Base-by-base conservation (phyloP, 2,113 vertebrate genomes). In the Semnopithecus entellus region DNA sequence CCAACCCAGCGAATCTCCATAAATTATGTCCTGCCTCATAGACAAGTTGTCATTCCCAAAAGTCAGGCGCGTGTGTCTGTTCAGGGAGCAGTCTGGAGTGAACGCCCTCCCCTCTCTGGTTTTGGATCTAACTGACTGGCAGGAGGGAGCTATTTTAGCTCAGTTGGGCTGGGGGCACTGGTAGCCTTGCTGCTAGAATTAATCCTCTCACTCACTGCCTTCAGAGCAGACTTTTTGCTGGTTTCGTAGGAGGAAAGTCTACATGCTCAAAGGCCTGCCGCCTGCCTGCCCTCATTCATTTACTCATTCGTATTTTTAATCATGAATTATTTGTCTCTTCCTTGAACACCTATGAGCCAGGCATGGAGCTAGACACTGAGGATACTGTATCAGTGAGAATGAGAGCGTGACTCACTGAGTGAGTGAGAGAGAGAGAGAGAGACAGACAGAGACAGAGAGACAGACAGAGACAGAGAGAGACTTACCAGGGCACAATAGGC, bases 11-110 rank as follows among this genome's bases (percentile, higher is more conserved):
- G 83, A 82, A 70, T 66, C 64, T 89, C 61, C 80, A 81, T 14
- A 81, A 90, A 90, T 70, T 12, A 91, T 30, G 9, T 48, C 87
- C n/a, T 93, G 79, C 52, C 23, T 72, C 86, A 78, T 73, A 81
- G 50, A 50, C 20, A 94, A 10, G 5, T 48, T 73, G 64, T 55
- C 38, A 84, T 81, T 97, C 97, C 91, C 96, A 90, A 80, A 94
- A 55, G 57, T 52, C 16, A 32, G 18, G 57, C 92, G 6, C 30
- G 40, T 91, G 38, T 57, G 22, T 61, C 9, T 55, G 20, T 25
- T n/a, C 59, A 92, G 38, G 23, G 23, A 90, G 8, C 12, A 52
- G 20, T 43, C 20, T 89, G 27, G n/a, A 89, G 32, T 73, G 35
- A 75, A 92, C 2, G 38, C 6, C 23, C 68, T 95, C 73, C 43